phyloP scores from a whole-genome alignment of 2,888 invertebrate genomes.

The Drosophila birchii region DNA sequence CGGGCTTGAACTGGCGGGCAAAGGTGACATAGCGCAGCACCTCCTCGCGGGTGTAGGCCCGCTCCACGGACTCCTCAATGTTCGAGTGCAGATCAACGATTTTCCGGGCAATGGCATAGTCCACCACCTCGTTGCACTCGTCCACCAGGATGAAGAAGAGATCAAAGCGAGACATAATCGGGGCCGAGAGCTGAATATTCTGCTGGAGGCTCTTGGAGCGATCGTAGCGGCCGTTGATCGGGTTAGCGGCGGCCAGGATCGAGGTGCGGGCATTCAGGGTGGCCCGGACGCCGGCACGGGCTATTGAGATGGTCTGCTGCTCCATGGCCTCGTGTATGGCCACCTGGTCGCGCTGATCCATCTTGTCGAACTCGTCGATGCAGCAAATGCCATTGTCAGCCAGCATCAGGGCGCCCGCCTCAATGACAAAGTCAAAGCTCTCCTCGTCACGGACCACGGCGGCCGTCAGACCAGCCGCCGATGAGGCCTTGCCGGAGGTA shows the following conservation, averaged over 20 bases:
- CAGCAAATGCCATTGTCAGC: slow-evolving; percentile 99
- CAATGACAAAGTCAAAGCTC: slow-evolving; percentile 99
- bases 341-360: slow-evolving; percentile 98
- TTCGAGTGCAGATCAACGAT: slow-evolving; percentile 97
- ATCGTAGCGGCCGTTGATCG: slow-evolving; percentile 98
- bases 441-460: slow-evolving; percentile 99
- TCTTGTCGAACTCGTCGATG: slow-evolving; percentile 99
- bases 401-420: slow-evolving; percentile 99
- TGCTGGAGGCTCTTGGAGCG: slow-evolving; percentile 96
- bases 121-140: slow-evolving; percentile 97
- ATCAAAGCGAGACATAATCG: slow-evolving; percentile 99
- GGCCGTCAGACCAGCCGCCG: slow-evolving; percentile 98
- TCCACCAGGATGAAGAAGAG: slow-evolving; percentile 99
- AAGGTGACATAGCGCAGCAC: slow-evolving; percentile 98
- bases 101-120: slow-evolving; percentile 98
- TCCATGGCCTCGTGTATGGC: slow-evolving; percentile 99
- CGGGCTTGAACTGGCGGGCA: slow-evolving; percentile 97
- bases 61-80: slow-evolving; percentile 91
- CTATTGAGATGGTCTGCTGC: slow-evolving; percentile 99
- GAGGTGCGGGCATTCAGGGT: slow-evolving; percentile 99
- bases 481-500: slow-evolving; percentile 99
- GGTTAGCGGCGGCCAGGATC: slow-evolving; percentile 99
- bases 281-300: slow-evolving; percentile 98
- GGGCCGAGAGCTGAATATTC: slow-evolving; percentile 96
- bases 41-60: slow-evolving; percentile 94